Percentiles rank a stretch among this genome's conserved stretches.
phyloP scores from a whole-genome alignment of 2,113 vertebrate genomes.

The Axis porcinus region DNA sequence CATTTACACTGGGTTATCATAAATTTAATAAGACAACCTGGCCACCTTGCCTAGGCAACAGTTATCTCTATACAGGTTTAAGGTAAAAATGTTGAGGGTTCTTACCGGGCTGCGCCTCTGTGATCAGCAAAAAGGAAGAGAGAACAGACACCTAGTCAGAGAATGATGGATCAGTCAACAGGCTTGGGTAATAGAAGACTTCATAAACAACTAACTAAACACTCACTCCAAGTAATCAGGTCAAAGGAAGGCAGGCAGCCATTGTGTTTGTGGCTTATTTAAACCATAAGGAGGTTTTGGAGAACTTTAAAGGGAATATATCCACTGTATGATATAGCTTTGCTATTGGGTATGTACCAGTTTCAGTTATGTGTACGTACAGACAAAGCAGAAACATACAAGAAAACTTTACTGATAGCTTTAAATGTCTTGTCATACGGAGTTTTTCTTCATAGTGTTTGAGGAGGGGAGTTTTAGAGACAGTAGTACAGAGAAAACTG shows the following conservation, averaged over 20 bases:
- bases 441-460: not conserved
- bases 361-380: not conserved
- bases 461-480: not conserved
- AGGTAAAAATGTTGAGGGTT: conserved; percentile 54
- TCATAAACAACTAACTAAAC: not conserved
- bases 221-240: not conserved
- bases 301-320: not conserved
- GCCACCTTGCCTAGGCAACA: not conserved
- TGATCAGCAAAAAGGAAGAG: conserved; percentile 98
- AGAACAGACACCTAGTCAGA: conserved; percentile 99
- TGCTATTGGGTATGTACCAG: not conserved
- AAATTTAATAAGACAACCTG: not conserved
- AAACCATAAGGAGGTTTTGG: not conserved
- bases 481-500: not conserved
- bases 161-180: conserved; percentile 92
- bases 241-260: not conserved
- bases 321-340: not conserved
- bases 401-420: not conserved
- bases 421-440: not conserved
- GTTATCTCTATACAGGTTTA: conserved; percentile 41
- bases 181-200: conserved; percentile 56
- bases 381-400: not conserved
- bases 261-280: not conserved
- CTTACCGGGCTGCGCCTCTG: conserved; percentile 99
- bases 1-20: not conserved